These are phyloP conservation scores for Pristionchus fissidentatus DNA, from an alignment of 2,888 invertebrate genomes.

Conservation along the genomic window DNA sequence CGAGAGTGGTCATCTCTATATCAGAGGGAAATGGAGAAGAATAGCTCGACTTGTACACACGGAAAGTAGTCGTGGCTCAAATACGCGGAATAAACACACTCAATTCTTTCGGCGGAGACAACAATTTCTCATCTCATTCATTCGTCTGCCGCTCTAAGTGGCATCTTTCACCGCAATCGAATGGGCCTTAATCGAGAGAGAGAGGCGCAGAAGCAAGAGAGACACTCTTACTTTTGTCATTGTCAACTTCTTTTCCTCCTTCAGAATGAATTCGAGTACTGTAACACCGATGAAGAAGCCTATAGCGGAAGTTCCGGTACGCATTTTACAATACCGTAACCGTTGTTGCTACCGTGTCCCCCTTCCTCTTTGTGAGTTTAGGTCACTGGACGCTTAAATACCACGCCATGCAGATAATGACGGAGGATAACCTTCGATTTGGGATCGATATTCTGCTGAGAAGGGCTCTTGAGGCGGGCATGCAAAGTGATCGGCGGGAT, in stretches of 20 bases:
- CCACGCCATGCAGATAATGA: too few relatives aligned
- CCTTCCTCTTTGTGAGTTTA: not conserved
- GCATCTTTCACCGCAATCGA: slow-evolving; percentile 29
- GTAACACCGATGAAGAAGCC: too few relatives aligned
- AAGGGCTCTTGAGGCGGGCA: not conserved
- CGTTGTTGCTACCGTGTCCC: not conserved
- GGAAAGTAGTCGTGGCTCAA: too few relatives aligned
- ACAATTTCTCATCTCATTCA: slow-evolving; percentile 38
- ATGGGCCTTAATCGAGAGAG: slow-evolving; percentile 9
- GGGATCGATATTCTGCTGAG: slow-evolving; percentile 18
- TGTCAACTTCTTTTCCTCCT: not conserved
- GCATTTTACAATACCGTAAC: not conserved
- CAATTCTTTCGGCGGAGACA: too few relatives aligned
- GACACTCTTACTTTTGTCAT: not conserved
- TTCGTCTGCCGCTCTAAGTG: not conserved
- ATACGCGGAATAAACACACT: too few relatives aligned
- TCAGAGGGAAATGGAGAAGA: too few relatives aligned
- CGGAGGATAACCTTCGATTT: slow-evolving; percentile 15
- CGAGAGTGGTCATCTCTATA: too few relatives aligned
- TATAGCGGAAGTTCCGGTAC: too few relatives aligned
- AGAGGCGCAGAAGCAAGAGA: not conserved
- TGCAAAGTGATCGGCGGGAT: not conserved
- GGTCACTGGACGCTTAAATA: not conserved
- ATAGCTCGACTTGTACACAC: too few relatives aligned
- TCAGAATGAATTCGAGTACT: not conserved